phyloP scores from a whole-genome alignment of 2,888 invertebrate genomes.

The Drosophila buzzatii region DNA sequence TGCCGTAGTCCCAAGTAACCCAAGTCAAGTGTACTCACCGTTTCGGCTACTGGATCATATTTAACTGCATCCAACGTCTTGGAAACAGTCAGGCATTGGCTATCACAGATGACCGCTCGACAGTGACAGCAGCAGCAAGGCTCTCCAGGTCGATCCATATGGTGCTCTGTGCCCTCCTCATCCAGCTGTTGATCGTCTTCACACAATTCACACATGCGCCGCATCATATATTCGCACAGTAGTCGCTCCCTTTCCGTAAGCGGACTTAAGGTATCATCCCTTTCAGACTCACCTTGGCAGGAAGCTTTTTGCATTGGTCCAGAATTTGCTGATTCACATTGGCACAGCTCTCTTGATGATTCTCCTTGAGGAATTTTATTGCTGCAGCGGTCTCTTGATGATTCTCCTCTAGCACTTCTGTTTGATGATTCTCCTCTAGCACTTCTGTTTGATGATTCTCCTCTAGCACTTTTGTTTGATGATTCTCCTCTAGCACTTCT shows the following conservation, averaged over 20 bases:
- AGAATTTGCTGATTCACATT: not conserved
- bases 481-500: not conserved
- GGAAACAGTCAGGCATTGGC: slow-evolving; percentile 60
- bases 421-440: not conserved
- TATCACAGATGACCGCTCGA: slow-evolving; percentile 54
- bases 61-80: slow-evolving; percentile 51
- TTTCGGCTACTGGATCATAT: slow-evolving; percentile 62
- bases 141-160: not conserved
- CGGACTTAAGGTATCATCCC: slow-evolving; percentile 15
- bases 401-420: not conserved
- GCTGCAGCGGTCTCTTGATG: not conserved
- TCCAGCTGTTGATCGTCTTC: slow-evolving; percentile 12
- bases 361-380: not conserved
- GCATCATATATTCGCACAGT: slow-evolving; percentile 45
- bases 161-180: slow-evolving; percentile 3
- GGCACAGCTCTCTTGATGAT: not conserved
- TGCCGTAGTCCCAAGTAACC: no score
- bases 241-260: slow-evolving; percentile 47
- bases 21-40: slow-evolving; percentile 42
- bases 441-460: no score
- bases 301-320: not conserved
- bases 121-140: slow-evolving; percentile 78
- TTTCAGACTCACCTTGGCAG: not conserved
- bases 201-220: slow-evolving; percentile 46
- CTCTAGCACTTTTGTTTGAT: not conserved